phyloP scores from a whole-genome alignment of 2,113 vertebrate species.

The Callocephalon fimbriatum region DNA sequence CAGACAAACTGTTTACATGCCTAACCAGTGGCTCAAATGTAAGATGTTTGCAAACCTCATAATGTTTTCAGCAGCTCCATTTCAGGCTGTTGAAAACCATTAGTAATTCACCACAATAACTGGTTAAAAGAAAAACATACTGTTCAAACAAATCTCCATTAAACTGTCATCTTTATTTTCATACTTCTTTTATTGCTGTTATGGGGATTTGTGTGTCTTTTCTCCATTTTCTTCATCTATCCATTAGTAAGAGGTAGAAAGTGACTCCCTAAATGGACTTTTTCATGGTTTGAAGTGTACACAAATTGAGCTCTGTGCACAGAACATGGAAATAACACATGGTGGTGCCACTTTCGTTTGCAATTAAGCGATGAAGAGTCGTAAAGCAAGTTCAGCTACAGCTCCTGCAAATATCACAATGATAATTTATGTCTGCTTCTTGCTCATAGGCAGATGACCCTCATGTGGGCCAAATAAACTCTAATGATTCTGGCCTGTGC shows the following conservation, averaged over 20 bases:
- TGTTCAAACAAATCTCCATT: conserved; percentile 36
- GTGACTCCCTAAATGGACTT: background rate
- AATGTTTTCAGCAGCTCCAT: conserved; percentile 6
- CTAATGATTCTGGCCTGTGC: background rate
- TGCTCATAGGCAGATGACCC: background rate
- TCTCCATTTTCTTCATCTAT: background rate
- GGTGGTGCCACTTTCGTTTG: background rate
- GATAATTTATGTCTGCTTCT: background rate
- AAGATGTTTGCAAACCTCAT: background rate
- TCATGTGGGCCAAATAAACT: background rate
- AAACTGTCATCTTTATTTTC: conserved; percentile 35
- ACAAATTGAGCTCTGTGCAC: background rate
- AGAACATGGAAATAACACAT: background rate
- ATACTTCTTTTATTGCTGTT: background rate
- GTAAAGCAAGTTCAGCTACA: background rate
- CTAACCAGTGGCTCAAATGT: background rate
- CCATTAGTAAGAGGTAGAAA: background rate
- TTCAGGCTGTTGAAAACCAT: conserved; percentile 34
- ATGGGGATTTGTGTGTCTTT: background rate
- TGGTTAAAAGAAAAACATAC: conserved; percentile 33
- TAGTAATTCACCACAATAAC: conserved; percentile 24
- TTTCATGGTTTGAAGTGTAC: background rate
- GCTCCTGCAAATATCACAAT: background rate
- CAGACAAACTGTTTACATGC: background rate
- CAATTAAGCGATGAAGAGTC: background rate